Evolutionary conservation across 2,888 invertebrate genomes (phyloP).

Genomic region (Pegoplata infirma): DNA sequence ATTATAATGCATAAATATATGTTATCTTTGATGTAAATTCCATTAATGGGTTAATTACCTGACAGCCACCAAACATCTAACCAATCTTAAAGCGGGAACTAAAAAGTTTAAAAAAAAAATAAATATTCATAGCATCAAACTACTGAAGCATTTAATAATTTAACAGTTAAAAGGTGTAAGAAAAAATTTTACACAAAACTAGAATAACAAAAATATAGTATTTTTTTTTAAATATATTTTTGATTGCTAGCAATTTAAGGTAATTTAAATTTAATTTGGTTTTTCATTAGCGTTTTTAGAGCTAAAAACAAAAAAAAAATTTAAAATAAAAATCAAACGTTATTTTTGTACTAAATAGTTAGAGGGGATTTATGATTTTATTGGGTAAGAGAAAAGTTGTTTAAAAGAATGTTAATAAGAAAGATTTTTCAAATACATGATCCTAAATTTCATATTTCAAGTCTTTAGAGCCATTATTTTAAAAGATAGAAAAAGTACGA

Average conservation of each 20-base stretch:
- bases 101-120: neutral
- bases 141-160: slow-evolving; percentile 26
- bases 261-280: neutral
- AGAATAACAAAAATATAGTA: neutral
- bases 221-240: neutral
- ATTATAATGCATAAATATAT: slow-evolving; percentile 18
- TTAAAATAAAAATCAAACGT: neutral
- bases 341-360: neutral
- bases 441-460: too few species aligned
- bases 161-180: slow-evolving; percentile 24
- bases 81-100: neutral
- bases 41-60: slow-evolving; percentile 62
- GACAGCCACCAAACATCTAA: slow-evolving; percentile 23
- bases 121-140: neutral
- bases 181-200: neutral
- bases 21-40: slow-evolving; percentile 52
- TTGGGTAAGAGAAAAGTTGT: too few species aligned
- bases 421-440: too few species aligned
- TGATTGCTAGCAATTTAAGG: slow-evolving; percentile 7
- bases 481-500: too few species aligned
- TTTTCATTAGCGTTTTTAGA: neutral
- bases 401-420: too few species aligned
- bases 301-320: neutral
- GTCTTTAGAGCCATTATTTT: too few species aligned
- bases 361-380: neutral